Evolutionary conservation across 2,797 vertebrate genomes (phyloP).

Genomic region (Dendrocincla fuliginosa): DNA sequence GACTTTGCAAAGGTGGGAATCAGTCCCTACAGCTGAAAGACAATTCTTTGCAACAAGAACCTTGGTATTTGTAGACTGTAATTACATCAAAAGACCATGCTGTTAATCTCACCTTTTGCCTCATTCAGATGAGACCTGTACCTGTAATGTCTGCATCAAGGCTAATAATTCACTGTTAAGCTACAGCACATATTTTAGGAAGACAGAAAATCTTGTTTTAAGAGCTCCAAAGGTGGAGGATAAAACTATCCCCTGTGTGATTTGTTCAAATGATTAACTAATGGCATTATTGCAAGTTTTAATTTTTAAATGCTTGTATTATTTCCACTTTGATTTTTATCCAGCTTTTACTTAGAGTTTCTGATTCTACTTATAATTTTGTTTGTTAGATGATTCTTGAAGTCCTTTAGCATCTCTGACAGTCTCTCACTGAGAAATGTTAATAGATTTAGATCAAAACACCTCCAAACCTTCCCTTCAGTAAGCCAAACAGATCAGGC

Average conservation of each 20-base stretch:
- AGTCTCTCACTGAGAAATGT: neutral
- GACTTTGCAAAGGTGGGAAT: neutral
- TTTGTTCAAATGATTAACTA: slow-evolving; percentile 31
- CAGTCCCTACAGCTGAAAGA: neutral
- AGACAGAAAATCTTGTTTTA: slow-evolving; percentile 13
- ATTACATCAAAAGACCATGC: slow-evolving; percentile 19
- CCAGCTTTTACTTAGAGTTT: slow-evolving; percentile 15
- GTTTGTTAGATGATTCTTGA: slow-evolving; percentile 15
- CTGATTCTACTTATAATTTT: slow-evolving; percentile 38
- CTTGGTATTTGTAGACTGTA: neutral
- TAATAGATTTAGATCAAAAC: slow-evolving; percentile 22
- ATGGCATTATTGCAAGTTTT: neutral
- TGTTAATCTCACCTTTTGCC: slow-evolving; percentile 50
- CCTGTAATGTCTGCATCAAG: slow-evolving; percentile 18
- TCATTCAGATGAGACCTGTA: neutral
- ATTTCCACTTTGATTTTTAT: slow-evolving; percentile 38
- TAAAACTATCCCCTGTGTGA: neutral
- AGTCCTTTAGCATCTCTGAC: neutral
- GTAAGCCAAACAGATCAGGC: neutral
- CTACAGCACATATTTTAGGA: neutral
- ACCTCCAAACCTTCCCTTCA: neutral
- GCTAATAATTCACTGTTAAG: slow-evolving; percentile 39
- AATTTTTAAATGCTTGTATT: neutral
- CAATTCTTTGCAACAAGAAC: neutral
- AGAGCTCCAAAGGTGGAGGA: neutral